Evolutionary conservation across 1,140 invertebrate genomes (phyloP).

Genomic region (Drosophila nasuta): DNA sequence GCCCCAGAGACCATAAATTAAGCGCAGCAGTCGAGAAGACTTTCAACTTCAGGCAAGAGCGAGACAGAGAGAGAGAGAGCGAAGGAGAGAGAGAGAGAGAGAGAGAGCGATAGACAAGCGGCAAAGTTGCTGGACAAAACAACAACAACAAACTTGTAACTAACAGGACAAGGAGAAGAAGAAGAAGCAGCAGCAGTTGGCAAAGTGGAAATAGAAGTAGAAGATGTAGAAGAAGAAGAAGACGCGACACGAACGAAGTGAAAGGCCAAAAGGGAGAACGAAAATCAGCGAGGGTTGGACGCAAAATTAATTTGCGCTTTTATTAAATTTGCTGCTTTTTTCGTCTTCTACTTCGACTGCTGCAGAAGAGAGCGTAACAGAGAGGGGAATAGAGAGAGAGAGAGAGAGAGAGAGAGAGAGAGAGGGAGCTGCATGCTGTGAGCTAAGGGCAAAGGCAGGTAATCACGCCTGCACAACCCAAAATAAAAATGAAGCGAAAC

Average conservation of each 20-base stretch:
- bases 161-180: conserved; percentile 51
- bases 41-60: conserved; percentile 39
- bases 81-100: background rate
- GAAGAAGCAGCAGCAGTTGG: conserved; percentile 14
- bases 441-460: conserved; percentile 45
- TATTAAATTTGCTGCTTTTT: conserved; percentile 73
- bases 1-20: conserved; percentile 80
- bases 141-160: conserved; percentile 76
- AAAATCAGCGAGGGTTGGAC: conserved; percentile 68
- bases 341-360: conserved; percentile 20
- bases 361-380: background rate
- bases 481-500: conserved; percentile 7
- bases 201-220: conserved; percentile 6
- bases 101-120: conserved; percentile 19
- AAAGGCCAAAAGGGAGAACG: conserved; percentile 8
- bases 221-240: background rate
- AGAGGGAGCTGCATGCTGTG: conserved; percentile 8
- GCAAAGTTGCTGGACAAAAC: conserved; percentile 60
- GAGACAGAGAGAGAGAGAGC: background rate
- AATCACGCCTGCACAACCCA: conserved; percentile 55
- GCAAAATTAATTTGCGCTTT: conserved; percentile 82
- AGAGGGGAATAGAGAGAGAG: background rate
- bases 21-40: conserved; percentile 64
- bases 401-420: background rate
- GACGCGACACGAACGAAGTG: background rate